A percentile compares a stretch with the other conserved stretches of the same genome.
These are phyloP conservation scores for Mixornis gularis DNA, from an alignment of 2,113 vertebrate species.

Conservation along the genomic window DNA sequence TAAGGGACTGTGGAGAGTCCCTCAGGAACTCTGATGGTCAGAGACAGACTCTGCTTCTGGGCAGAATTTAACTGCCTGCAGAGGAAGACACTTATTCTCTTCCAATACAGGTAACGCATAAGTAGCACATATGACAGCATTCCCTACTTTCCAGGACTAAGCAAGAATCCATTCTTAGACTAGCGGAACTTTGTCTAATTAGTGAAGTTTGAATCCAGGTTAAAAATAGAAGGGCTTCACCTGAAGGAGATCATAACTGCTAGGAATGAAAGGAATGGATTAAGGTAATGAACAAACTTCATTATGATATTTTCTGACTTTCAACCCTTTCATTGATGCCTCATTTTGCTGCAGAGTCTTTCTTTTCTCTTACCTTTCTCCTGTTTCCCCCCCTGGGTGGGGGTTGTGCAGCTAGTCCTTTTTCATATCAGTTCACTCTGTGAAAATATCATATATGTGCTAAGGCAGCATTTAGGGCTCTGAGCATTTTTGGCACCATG, in stretches of 20 bases:
- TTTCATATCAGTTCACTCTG: not conserved
- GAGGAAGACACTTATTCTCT: not conserved
- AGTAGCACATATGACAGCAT: not conserved
- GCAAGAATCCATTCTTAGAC: not conserved
- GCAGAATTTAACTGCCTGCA: not conserved
- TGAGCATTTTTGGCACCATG: not conserved
- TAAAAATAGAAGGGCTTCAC: not conserved
- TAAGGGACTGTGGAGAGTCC: not conserved
- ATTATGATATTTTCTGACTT: not conserved
- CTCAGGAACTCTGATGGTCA: not conserved
- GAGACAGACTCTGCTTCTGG: not conserved
- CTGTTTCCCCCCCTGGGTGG: not conserved
- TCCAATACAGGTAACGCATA: not conserved
- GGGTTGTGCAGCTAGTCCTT: not conserved
- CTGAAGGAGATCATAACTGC: not conserved
- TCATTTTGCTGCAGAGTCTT: not conserved
- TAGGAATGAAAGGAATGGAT: not conserved
- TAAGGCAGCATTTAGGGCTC: not conserved
- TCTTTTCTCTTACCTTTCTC: not conserved
- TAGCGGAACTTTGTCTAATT: not conserved
- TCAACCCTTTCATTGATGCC: not conserved
- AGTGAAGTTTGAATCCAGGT: not conserved
- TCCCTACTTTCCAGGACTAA: not conserved
- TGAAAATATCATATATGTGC: not conserved
- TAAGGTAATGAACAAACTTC: not conserved